Percentiles rank a stretch among this genome's conserved stretches.
phyloP scores from a whole-genome alignment of 2,797 vertebrate species.

The Microhierax caerulescens region DNA sequence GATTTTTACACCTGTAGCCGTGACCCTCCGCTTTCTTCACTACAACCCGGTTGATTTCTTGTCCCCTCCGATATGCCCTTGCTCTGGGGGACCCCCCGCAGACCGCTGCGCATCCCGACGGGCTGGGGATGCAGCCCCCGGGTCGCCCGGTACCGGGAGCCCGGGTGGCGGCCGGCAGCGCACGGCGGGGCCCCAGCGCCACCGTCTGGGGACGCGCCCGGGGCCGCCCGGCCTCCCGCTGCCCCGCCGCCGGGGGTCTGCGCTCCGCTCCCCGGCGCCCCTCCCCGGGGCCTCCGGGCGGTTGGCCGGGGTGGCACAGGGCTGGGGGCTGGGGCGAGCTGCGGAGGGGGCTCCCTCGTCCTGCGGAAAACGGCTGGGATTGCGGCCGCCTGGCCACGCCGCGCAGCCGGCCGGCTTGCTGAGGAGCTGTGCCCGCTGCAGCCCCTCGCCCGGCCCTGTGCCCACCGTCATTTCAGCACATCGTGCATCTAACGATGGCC shows the following conservation, averaged over 20 bases:
- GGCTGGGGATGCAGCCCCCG: background rate
- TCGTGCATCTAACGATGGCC: background rate
- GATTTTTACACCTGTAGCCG: background rate
- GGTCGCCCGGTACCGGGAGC: background rate
- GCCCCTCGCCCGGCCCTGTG: background rate
- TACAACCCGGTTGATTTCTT: no score
- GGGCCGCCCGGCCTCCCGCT: background rate
- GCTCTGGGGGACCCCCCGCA: background rate
- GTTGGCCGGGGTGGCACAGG: background rate
- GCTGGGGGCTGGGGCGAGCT: background rate
- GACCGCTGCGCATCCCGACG: rapidly evolving
- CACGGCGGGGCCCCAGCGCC: slow-evolving; percentile 38
- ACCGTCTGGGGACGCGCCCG: background rate
- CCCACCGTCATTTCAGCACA: no score
- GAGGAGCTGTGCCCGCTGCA: background rate
- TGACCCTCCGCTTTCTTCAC: background rate
- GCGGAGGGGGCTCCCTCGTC: background rate
- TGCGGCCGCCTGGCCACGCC: background rate
- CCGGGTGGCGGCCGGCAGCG: background rate
- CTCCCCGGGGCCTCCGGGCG: rapidly evolving
- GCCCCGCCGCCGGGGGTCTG: rapidly evolving
- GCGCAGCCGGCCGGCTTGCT: background rate
- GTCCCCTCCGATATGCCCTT: background rate
- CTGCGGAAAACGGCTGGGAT: background rate
- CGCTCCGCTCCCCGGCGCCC: rapidly evolving